Conservation (phyloP, 2,113 vertebrate genomes). For the Oostethus manadensis region DNA sequence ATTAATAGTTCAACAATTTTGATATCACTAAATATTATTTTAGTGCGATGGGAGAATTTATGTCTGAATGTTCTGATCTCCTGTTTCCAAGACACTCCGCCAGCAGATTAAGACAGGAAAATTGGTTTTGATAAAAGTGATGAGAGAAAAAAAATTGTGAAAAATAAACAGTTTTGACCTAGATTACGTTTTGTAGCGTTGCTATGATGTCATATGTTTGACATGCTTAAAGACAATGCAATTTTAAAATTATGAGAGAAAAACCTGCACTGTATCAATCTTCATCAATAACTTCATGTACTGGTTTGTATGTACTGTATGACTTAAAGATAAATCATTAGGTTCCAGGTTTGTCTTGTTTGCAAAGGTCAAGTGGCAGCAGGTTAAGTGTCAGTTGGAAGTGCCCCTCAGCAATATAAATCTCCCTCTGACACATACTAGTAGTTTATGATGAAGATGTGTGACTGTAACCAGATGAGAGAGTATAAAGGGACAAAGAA, state of each 20-base stretch:
- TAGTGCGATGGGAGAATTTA: neutral
- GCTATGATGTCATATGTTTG: no score
- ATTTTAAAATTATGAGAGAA: no score
- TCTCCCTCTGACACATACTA: slow-evolving; percentile 23
- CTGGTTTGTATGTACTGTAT: slow-evolving; percentile 1
- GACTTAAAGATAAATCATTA: slow-evolving; percentile 34
- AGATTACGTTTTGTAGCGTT: no score
- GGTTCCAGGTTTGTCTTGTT: slow-evolving; percentile 45
- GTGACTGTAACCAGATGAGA: neutral
- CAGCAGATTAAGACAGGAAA: no score
- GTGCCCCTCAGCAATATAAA: slow-evolving; percentile 24
- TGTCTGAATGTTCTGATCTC: neutral
- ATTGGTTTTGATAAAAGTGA: no score
- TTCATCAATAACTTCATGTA: slow-evolving; percentile 4
- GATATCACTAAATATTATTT: neutral
- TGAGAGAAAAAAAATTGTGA: no score
- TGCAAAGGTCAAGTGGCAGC: slow-evolving; percentile 26
- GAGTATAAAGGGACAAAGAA: neutral
- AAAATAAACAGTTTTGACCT: no score
- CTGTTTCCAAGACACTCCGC: no score
- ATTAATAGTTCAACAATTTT: no score
- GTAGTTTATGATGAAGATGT: neutral
- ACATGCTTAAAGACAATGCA: no score
- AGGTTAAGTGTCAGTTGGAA: slow-evolving; percentile 47
- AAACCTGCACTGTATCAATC: no score